phyloP scores from a whole-genome alignment of 1,140 invertebrate genomes.

The Ips typographus region DNA sequence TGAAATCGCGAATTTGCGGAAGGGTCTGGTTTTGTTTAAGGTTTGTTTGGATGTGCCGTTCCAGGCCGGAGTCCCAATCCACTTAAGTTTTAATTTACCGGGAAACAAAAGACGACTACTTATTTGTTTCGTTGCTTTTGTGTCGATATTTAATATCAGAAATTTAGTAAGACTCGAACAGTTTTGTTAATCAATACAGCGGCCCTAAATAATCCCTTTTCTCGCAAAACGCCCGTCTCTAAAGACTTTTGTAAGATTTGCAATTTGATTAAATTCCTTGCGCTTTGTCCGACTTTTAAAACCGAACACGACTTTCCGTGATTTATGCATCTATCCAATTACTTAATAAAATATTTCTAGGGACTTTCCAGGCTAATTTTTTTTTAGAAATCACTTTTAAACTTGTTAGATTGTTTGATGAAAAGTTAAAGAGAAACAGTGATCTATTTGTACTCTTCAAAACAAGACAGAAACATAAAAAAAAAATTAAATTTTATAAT shows the following conservation, averaged over 20 bases:
- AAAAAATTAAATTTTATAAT: too few relatives aligned
- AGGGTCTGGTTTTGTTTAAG: slow-evolving; percentile 13
- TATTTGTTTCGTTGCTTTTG: not conserved
- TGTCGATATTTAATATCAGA: not conserved
- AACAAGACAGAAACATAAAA: too few relatives aligned
- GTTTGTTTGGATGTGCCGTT: not conserved
- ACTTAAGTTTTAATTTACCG: not conserved
- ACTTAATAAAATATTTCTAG: slow-evolving; percentile 29
- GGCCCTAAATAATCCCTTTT: slow-evolving; percentile 25
- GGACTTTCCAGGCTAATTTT: slow-evolving; percentile 22
- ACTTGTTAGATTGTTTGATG: not conserved
- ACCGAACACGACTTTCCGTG: slow-evolving; percentile 30
- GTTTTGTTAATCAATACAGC: slow-evolving; percentile 21
- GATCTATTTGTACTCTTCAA: too few relatives aligned
- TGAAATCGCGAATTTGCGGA: slow-evolving; percentile 9
- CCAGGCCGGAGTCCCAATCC: too few relatives aligned
- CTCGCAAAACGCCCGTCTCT: slow-evolving; percentile 12
- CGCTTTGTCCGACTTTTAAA: slow-evolving; percentile 25
- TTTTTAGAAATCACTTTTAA: slow-evolving; percentile 18
- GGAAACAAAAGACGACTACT: too few relatives aligned
- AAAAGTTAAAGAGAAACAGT: too few relatives aligned
- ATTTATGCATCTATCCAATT: slow-evolving; percentile 30
- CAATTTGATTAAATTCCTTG: slow-evolving; percentile 33
- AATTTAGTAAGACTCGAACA: slow-evolving; percentile 3
- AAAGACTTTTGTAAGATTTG: slow-evolving; percentile 26